Evolutionary conservation across 2,797 vertebrate species (phyloP), one percentile per base, ranked within the genome.

Genomic region (Halcyon leucocephala): DNA sequence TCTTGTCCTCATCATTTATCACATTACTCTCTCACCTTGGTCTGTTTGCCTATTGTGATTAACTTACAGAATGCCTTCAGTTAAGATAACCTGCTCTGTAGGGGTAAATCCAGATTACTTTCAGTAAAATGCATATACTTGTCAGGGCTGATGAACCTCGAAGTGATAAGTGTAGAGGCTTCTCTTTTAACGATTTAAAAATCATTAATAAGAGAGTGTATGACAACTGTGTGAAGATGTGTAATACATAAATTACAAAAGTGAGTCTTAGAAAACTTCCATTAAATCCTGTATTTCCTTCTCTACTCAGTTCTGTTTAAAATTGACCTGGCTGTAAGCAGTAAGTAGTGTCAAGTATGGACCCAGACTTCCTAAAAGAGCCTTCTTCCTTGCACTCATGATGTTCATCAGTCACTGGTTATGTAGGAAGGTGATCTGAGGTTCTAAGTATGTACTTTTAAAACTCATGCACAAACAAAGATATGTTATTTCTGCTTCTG

Each of bases 261-360:
- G 29, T 4, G 54, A 29, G 9, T 44, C 13, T 71, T 52, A 1
- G 6, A 44, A 33, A 70, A 14, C 13, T 55, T 66, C 17, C 14
- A 5, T 88, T 79, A 70, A 93, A 73, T 81, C 26, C 29, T 48
- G 5, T 49, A 7, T 93, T 81, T 84, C 39, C 39, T 86, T 88
- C 37, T 67, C 44, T 20, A 7, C 52, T 77, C 19, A 28, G 6
- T 81, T 74, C 28, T 54, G 28, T 78, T 91, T 76, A 31, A 49
- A 74, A 26, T 57, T 62, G 57, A 37, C 33, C 10, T 73, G 49
- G 12, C 79, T 80, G 17, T 17, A 9, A 42, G 42, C 17, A 18
- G 42, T 81, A 33, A 83, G 42, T 46, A 73, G 37, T 2, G 2
- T 1, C 0, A 46, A 28, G 8, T 51, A 2, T 42, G 55, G 37